phyloP scores from a whole-genome alignment of 2,888 invertebrate genomes.

The Sarcophaga carnaria region DNA sequence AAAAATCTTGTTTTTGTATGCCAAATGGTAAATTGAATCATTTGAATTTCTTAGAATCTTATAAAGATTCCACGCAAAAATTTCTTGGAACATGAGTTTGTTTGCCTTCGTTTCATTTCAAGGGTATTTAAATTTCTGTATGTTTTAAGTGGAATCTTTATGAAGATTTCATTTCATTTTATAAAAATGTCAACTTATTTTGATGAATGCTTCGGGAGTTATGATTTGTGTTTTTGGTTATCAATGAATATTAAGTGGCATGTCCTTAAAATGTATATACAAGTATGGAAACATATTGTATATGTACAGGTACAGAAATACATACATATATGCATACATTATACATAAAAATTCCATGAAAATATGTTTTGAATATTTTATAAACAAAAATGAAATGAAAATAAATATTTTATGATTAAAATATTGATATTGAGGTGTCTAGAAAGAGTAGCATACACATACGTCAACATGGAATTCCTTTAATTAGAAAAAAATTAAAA shows the following conservation, averaged over 20 bases:
- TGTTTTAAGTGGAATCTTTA: not conserved
- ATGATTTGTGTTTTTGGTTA: not conserved
- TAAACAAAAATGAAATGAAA: too few relatives aligned
- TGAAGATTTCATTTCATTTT: not conserved
- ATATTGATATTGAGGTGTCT: too few relatives aligned
- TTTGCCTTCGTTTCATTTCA: not conserved
- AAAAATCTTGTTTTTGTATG: not conserved
- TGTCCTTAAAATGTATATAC: not conserved
- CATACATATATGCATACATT: too few relatives aligned
- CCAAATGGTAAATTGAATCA: slow-evolving; percentile 56
- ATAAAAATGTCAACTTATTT: slow-evolving; percentile 24
- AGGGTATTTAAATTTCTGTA: slow-evolving; percentile 18
- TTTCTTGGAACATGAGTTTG: not conserved
- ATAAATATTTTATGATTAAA: too few relatives aligned
- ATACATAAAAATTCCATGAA: too few relatives aligned
- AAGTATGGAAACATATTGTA: not conserved
- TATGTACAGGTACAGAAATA: too few relatives aligned
- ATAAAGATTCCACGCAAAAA: slow-evolving; percentile 9
- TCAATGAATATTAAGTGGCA: not conserved
- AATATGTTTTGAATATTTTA: not conserved
- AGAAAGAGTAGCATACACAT: too few relatives aligned
- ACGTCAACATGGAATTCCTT: too few relatives aligned
- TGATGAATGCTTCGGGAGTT: slow-evolving; percentile 15
- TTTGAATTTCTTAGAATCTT: slow-evolving; percentile 57
- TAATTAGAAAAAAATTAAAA: too few relatives aligned